phyloP scores from a whole-genome alignment of 35 echinoderm and acorn worm species.

The Apostichopus japonicus region DNA sequence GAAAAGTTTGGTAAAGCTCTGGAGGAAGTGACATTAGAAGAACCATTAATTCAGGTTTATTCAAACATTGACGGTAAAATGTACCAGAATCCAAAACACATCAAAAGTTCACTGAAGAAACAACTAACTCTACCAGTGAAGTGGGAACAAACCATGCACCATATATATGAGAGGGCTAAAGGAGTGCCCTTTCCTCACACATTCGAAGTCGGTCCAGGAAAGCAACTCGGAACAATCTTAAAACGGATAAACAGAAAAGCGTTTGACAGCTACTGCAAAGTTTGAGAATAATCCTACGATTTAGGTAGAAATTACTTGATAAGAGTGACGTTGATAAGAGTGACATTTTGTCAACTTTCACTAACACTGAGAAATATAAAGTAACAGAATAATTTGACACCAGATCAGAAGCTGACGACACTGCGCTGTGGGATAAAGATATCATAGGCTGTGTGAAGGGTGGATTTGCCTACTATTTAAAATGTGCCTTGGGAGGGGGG shows the following conservation, averaged over 20 bases:
- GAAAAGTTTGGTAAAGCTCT: slow-evolving; percentile 58
- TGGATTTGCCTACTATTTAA: too few relatives aligned
- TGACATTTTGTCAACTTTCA: neutral
- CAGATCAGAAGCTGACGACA: too few relatives aligned
- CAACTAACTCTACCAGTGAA: slow-evolving; percentile 80
- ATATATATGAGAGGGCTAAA: slow-evolving; percentile 74
- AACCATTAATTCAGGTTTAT: slow-evolving; percentile 75
- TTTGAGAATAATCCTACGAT: neutral
- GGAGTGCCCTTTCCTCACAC: slow-evolving; percentile 74
- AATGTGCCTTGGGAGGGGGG: too few relatives aligned
- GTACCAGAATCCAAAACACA: slow-evolving; percentile 63
- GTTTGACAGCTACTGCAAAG: slow-evolving; percentile 22
- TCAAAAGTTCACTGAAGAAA: slow-evolving; percentile 61
- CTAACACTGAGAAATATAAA: too few relatives aligned
- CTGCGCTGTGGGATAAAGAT: too few relatives aligned
- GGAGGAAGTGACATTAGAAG: slow-evolving; percentile 65
- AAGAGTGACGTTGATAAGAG: neutral
- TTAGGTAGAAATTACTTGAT: neutral
- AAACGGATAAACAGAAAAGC: slow-evolving; percentile 81
- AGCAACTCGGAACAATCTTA: slow-evolving; percentile 77
- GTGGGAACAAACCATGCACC: slow-evolving; percentile 96
- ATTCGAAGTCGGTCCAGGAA: slow-evolving; percentile 89
- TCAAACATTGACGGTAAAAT: slow-evolving; percentile 80
- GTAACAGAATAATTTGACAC: too few relatives aligned
- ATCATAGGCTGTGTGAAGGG: too few relatives aligned